These are phyloP conservation scores for Acleris laterana DNA, from an alignment of 2,888 invertebrate species.

Conservation along the genomic window DNA sequence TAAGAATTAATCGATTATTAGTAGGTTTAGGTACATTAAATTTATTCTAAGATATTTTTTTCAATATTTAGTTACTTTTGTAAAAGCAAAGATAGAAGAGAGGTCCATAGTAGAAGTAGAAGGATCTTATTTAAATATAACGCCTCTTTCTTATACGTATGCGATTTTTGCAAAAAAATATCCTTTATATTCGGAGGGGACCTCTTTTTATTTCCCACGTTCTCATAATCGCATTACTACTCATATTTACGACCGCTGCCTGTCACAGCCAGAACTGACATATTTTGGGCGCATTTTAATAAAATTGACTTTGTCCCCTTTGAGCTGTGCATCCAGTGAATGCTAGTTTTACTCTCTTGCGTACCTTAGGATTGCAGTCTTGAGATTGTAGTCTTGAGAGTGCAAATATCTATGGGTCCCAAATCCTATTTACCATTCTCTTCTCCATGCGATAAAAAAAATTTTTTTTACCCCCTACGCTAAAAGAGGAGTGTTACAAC, in stretches of 20 bases:
- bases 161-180: constrained; percentile 24
- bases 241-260: constrained; percentile 37
- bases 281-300: constrained; percentile 64
- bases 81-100: neutral
- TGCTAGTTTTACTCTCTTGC: neutral
- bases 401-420: too few relatives aligned
- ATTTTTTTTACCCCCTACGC: too few relatives aligned
- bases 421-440: too few relatives aligned
- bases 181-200: constrained; percentile 27
- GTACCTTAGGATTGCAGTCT: neutral
- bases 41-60: too few relatives aligned
- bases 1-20: too few relatives aligned
- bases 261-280: constrained; percentile 49
- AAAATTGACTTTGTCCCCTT: constrained; percentile 55
- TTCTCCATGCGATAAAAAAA: too few relatives aligned
- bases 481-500: too few relatives aligned
- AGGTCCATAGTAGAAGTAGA: neutral
- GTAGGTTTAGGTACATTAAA: too few relatives aligned
- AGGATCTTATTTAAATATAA: constrained; percentile 25
- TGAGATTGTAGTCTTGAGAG: too few relatives aligned
- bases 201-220: constrained; percentile 28
- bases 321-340: neutral
- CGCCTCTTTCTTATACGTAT: constrained; percentile 9
- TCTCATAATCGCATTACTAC: constrained; percentile 32
- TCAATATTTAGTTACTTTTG: too few relatives aligned